phyloP scores from a whole-genome alignment of 2,113 vertebrate genomes.

The Narcine bancroftii region DNA sequence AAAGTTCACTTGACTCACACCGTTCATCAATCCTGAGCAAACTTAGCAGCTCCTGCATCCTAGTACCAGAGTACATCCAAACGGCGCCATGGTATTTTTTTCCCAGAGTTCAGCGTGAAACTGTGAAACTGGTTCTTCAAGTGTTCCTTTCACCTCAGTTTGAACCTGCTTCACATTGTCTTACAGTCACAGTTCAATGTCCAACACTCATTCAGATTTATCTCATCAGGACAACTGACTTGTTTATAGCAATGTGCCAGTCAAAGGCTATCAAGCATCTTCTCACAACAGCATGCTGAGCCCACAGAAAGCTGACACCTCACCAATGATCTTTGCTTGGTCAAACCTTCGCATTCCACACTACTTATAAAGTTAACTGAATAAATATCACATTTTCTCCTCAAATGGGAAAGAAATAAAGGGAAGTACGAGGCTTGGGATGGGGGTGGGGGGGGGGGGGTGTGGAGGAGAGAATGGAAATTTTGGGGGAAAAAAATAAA shows the following conservation, averaged over 20 bases:
- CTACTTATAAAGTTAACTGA: too few relatives aligned
- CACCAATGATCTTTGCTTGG: neutral
- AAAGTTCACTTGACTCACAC: neutral
- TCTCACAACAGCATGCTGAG: neutral
- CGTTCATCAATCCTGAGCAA: neutral
- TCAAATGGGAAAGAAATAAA: neutral
- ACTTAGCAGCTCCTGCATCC: neutral
- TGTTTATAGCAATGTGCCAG: neutral
- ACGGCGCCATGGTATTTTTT: too few relatives aligned
- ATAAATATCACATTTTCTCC: neutral
- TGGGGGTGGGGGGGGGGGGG: too few relatives aligned
- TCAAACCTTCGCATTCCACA: too few relatives aligned
- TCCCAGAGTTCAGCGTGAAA: neutral
- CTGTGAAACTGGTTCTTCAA: neutral
- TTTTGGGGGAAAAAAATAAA: neutral
- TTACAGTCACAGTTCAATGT: neutral
- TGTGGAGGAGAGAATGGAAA: neutral
- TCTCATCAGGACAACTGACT: neutral
- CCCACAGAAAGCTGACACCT: neutral
- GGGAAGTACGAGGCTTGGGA: too few relatives aligned
- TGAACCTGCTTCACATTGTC: neutral
- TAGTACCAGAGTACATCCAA: neutral
- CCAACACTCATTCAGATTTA: neutral
- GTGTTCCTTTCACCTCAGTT: conserved; percentile 14
- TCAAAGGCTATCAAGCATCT: neutral